Conservation (phyloP, 2,113 vertebrate species). For the Colius striatus region DNA sequence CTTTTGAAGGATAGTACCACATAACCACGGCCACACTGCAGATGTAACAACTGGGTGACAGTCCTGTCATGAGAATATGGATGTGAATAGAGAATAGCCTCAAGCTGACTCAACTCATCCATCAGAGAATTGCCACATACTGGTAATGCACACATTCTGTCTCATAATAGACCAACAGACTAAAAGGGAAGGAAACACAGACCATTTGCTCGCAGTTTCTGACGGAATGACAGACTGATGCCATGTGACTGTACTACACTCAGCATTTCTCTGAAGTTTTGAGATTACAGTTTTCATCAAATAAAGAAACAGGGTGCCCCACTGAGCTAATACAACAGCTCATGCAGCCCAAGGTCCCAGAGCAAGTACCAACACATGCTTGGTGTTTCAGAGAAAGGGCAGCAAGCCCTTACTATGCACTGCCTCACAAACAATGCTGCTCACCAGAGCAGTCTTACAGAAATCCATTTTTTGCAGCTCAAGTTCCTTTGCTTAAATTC, state of each 20-base stretch:
- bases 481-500: neutral
- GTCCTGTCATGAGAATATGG: neutral
- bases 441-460: neutral
- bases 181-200: conserved; percentile 22
- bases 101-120: conserved; percentile 9
- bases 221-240: neutral
- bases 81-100: neutral
- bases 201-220: neutral
- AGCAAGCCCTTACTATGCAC: fast-evolving
- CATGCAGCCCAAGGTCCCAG: fast-evolving
- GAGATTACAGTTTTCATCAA: neutral
- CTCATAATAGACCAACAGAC: neutral
- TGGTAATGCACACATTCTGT: fast-evolving
- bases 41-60: neutral
- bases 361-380: fast-evolving
- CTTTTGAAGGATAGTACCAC: neutral
- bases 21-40: neutral
- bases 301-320: neutral
- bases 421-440: fast-evolving
- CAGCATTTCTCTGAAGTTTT: fast-evolving
- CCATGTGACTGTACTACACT: fast-evolving
- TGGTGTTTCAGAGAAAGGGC: neutral
- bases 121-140: neutral
- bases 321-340: neutral
- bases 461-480: fast-evolving